Base-by-base conservation (phyloP, 1,140 invertebrate species). In the Ceratina japonica region DNA sequence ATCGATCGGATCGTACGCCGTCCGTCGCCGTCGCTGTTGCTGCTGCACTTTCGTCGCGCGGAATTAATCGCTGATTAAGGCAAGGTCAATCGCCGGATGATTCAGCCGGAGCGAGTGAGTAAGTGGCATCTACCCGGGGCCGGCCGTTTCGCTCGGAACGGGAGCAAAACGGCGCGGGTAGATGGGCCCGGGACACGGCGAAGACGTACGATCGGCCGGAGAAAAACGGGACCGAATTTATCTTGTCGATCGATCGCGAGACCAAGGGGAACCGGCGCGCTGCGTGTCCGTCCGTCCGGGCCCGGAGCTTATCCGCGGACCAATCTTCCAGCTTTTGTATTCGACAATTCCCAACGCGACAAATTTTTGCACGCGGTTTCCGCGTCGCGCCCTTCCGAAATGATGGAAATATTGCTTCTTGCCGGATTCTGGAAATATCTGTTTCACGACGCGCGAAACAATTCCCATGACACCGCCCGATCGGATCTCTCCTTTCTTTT, bases 41-140 rank as follows among this genome's bases (percentile, higher is more conserved):
- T 31, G 84, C 84, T 82, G 84, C 69, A 90, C 89, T 90, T 90
- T 90, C 90, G 88, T 90, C 80, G 87, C 84, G 76, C 81, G 80
- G 89, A 88, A 91, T 90, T 90, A 91, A 90, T 91, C 88, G 86
- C 86, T 89, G 87, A 90, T 90, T 90, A 90, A 90, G 89, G 87
- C 89, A 84, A 85, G 83, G 83, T 85, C 72, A 77, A 78, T 84
- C 74, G 82, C 31, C 82, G 49, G 79, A 77, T 85, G 83, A 85
- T 81, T 85, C 83, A 85, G 73, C 58, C 63, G 2, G 27, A 31
- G 27, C 27, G 27, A 31, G 78, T 84, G 82, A 84, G 83, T 83
- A 84, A 84, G 69, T 59, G 77, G 82, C 71, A 66, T 83, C 77
- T 68, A 31, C 70, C 15, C 62, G 70, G n/a, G n/a, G 56, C 37